phyloP scores from a whole-genome alignment of 2,888 invertebrate species.

The Formica aserva region DNA sequence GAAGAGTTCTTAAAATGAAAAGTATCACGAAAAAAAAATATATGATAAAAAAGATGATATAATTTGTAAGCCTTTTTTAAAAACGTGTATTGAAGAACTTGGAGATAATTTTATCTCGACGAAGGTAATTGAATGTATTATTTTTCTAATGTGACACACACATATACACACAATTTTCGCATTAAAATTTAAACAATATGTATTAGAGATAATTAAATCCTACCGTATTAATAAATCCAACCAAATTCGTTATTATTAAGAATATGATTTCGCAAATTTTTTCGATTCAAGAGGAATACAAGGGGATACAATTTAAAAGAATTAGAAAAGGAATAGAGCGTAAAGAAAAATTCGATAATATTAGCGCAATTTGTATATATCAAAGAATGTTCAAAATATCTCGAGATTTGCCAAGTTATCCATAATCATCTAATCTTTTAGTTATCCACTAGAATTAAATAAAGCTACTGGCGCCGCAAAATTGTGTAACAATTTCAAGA shows the following conservation, averaged over 20 bases:
- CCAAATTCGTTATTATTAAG: background rate
- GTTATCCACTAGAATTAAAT: background rate
- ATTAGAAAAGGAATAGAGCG: too few species aligned
- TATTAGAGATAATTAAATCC: background rate
- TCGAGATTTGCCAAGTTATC: background rate
- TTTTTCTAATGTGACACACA: background rate
- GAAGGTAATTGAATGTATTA: background rate
- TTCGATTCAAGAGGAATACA: background rate
- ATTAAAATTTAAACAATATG: background rate
- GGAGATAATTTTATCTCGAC: background rate
- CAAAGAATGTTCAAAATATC: background rate
- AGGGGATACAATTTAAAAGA: background rate
- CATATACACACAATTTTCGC: background rate
- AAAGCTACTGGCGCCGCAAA: background rate
- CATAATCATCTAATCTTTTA: background rate
- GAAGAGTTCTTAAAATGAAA: background rate
- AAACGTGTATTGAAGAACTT: constrained; percentile 2
- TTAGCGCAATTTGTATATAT: background rate
- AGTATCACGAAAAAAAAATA: background rate
- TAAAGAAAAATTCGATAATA: background rate
- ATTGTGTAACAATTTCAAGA: background rate
- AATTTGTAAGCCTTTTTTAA: background rate
- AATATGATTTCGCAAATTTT: background rate
- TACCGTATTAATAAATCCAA: background rate
- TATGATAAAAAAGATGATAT: background rate